These are phyloP conservation scores for Hylaea fasciaria DNA, from an alignment of 2,888 invertebrate species.

Conservation along the genomic window DNA sequence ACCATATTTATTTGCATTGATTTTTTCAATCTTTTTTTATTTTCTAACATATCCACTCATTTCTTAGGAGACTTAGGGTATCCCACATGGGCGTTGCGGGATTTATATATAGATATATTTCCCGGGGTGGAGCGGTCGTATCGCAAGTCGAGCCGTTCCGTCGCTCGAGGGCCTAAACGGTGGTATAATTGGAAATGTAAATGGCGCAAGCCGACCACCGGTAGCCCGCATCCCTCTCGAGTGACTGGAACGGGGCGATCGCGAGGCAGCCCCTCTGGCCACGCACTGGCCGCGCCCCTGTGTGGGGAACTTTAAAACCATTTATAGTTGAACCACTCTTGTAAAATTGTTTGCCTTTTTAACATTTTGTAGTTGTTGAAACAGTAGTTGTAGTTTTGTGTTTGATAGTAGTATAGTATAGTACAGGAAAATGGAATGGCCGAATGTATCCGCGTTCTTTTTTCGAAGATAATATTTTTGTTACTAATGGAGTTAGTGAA, in stretches of 20 bases:
- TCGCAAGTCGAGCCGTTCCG: neutral
- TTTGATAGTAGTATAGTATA: too few species aligned
- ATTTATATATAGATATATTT: too few species aligned
- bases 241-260: neutral
- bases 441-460: too few species aligned
- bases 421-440: too few species aligned
- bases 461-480: too few species aligned
- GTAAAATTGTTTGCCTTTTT: too few species aligned
- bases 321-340: neutral
- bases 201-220: neutral
- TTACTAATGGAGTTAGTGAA: too few species aligned
- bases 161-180: neutral
- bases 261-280: neutral
- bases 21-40: neutral
- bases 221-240: neutral
- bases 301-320: neutral
- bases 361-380: too few species aligned
- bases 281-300: neutral
- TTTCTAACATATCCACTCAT: neutral
- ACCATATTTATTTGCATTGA: slow-evolving; percentile 9
- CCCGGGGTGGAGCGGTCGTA: neutral
- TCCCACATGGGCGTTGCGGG: slow-evolving; percentile 2
- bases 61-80: neutral
- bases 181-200: slow-evolving; percentile 1
- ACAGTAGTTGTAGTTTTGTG: too few species aligned